Evolutionary conservation across 2,888 invertebrate species (phyloP).

Genomic region (Lasioglossum morio): DNA sequence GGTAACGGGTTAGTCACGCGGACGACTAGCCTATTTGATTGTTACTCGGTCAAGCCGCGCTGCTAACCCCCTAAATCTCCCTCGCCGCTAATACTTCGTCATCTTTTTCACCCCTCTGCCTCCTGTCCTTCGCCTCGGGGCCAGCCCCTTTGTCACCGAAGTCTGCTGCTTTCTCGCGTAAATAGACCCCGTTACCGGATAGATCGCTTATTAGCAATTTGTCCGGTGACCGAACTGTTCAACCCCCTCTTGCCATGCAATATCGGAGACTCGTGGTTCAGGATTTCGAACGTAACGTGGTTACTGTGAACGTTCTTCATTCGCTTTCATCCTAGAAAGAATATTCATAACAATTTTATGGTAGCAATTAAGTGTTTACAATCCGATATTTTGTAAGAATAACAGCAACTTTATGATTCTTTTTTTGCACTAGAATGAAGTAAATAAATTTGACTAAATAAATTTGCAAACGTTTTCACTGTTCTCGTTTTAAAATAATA

Average conservation of each 20-base stretch:
- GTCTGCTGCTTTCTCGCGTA: not conserved
- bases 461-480: not conserved
- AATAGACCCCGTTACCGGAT: not conserved
- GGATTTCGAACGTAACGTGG: not conserved
- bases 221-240: not conserved
- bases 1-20: constrained; percentile 80
- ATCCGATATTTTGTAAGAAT: too few species aligned
- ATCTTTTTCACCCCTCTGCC: not conserved
- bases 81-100: constrained; percentile 13
- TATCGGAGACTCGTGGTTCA: not conserved
- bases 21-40: constrained; percentile 76
- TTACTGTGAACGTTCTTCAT: not conserved
- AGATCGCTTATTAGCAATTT: not conserved
- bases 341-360: not conserved
- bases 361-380: too few species aligned
- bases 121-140: not conserved
- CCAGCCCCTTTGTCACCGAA: not conserved
- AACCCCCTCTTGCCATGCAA: not conserved
- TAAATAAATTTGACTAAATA: not conserved
- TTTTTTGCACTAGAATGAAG: too few species aligned
- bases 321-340: not conserved
- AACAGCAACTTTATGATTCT: too few species aligned
- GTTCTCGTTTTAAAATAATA: too few species aligned
- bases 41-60: constrained; percentile 62
- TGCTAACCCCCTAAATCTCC: constrained; percentile 33